A percentile compares a stretch with the other conserved stretches of the same genome.
These are phyloP conservation scores for Periophthalmus magnuspinnatus DNA, from an alignment of 2,797 vertebrate genomes.

Conservation along the genomic window DNA sequence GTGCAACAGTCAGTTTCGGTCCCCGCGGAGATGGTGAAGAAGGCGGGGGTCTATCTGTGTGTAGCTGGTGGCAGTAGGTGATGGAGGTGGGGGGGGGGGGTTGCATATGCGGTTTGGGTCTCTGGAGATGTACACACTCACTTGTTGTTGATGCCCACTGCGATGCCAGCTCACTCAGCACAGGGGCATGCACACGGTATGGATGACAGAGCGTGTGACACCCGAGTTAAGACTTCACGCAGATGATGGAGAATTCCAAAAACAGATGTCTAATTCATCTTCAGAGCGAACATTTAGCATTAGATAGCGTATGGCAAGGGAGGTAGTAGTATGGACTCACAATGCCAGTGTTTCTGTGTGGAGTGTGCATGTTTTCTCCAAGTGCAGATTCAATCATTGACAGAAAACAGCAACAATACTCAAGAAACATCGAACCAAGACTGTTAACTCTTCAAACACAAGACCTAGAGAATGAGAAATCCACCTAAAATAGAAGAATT, in stretches of 20 bases:
- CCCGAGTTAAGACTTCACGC: constrained; percentile 18
- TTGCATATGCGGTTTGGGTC: constrained; percentile 81
- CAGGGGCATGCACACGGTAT: constrained; percentile 33
- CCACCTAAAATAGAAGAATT: too few species aligned
- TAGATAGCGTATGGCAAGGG: neutral
- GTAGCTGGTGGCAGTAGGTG: constrained; percentile 87
- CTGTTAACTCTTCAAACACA: too few species aligned
- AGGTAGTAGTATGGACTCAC: neutral
- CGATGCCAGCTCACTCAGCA: constrained; percentile 36
- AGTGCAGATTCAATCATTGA: neutral
- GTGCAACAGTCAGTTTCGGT: constrained; percentile 70
- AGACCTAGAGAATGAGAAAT: too few species aligned
- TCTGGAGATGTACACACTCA: constrained; percentile 52
- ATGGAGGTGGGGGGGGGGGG: constrained; percentile 63
- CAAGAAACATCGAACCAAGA: too few species aligned
- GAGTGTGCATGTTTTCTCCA: neutral
- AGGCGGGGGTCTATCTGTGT: constrained; percentile 70
- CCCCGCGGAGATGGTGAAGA: constrained; percentile 60
- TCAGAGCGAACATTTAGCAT: neutral
- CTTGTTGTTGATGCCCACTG: constrained; percentile 45
- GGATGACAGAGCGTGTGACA: constrained; percentile 44
- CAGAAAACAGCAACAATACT: neutral
- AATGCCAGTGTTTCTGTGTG: neutral
- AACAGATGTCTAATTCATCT: too few species aligned
- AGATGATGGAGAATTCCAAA: constrained; percentile 7